These are phyloP conservation scores for Epirrhoe tristata DNA, from an alignment of 2,888 invertebrate genomes.

Conservation along the genomic window DNA sequence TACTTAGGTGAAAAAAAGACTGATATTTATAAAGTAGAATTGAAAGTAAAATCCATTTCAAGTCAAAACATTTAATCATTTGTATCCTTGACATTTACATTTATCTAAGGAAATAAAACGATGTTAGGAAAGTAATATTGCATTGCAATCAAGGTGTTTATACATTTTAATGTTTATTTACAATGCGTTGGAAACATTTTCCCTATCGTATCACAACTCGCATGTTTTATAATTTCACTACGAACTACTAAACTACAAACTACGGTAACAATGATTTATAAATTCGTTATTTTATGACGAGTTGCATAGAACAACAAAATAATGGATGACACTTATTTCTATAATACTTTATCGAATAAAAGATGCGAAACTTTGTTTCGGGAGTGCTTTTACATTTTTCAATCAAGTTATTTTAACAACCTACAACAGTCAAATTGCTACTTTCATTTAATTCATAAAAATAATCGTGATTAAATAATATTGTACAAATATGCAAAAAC, in stretches of 20 bases:
- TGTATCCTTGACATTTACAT: constrained; percentile 51
- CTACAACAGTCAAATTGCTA: constrained; percentile 64
- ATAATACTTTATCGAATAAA: constrained; percentile 70
- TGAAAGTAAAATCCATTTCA: constrained; percentile 51
- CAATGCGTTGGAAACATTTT: constrained; percentile 52
- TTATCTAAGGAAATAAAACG: constrained; percentile 47
- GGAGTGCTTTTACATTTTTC: constrained; percentile 49
- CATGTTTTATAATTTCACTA: constrained; percentile 57
- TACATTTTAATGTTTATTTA: constrained; percentile 50
- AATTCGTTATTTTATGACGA: constrained; percentile 78
- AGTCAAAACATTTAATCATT: constrained; percentile 57
- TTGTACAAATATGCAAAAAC: constrained; percentile 72
- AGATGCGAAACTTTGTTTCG: constrained; percentile 57
- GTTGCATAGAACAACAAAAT: constrained; percentile 66
- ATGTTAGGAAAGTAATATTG: constrained; percentile 44
- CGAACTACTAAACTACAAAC: constrained; percentile 68
- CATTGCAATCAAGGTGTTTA: constrained; percentile 48
- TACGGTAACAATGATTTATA: constrained; percentile 80
- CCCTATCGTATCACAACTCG: constrained; percentile 61
- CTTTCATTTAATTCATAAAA: constrained; percentile 59
- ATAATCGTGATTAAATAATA: constrained; percentile 58
- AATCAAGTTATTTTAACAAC: constrained; percentile 54
- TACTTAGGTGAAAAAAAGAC: too few relatives aligned
- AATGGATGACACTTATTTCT: constrained; percentile 66
- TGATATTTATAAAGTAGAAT: too few relatives aligned